Conservation (phyloP, 2,113 vertebrate species). For the Coreoperca whiteheadi region DNA sequence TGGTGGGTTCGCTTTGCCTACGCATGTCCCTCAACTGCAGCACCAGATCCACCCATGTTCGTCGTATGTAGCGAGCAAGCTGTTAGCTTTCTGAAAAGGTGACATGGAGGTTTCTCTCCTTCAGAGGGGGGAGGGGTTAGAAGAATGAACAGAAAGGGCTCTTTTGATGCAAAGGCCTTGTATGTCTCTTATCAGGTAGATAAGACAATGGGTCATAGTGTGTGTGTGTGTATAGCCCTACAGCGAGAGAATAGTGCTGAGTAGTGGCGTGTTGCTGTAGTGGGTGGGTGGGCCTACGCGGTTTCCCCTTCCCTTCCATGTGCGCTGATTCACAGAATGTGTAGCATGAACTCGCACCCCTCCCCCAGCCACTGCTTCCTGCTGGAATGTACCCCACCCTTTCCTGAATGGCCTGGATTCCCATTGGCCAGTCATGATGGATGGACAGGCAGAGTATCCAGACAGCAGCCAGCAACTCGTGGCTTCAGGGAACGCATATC, state of each 20-base stretch:
- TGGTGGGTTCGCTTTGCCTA: constrained; percentile 63
- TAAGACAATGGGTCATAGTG: constrained; percentile 47
- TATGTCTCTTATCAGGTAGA: constrained; percentile 66
- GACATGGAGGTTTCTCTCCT: constrained; percentile 52
- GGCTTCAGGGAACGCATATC: constrained; percentile 64
- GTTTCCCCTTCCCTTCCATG: constrained; percentile 73
- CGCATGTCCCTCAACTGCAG: constrained; percentile 56
- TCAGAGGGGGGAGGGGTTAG: constrained; percentile 27
- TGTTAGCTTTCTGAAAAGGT: constrained; percentile 56
- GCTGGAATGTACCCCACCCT: constrained; percentile 84
- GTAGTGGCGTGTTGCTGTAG: constrained; percentile 63
- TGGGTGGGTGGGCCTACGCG: constrained; percentile 72
- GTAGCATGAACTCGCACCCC: constrained; percentile 80
- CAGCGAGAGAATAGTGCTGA: constrained; percentile 10
- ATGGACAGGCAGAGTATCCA: constrained; percentile 67
- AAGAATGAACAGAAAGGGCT: constrained; percentile 30
- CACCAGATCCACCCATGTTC: constrained; percentile 72
- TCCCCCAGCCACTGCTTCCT: constrained; percentile 76
- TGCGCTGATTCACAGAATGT: constrained; percentile 81
- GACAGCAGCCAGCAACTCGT: constrained; percentile 43
- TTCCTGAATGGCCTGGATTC: constrained; percentile 82
- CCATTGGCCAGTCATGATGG: constrained; percentile 65
- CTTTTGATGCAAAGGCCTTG: constrained; percentile 67
- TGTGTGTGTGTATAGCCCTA: constrained; percentile 5
- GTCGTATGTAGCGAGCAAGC: constrained; percentile 56